Evolutionary conservation across 2,113 vertebrate genomes (phyloP), one percentile per base, ranked within the genome.

Genomic region (Rhinichthys klamathensis): DNA sequence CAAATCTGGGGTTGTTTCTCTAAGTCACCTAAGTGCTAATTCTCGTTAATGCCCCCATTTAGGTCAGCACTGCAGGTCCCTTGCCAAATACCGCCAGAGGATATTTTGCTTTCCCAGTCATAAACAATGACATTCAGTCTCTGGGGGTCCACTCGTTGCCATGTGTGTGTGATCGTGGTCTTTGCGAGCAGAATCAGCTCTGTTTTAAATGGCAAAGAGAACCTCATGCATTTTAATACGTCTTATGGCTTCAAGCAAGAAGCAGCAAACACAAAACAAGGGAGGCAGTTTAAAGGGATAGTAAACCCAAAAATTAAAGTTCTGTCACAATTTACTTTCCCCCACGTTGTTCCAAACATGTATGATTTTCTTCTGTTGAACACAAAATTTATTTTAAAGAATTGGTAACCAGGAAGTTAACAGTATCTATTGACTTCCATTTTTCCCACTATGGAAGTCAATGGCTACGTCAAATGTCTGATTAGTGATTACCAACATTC

Each of bases 191-290:
- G 60, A 12, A 73, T 46, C 38, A 46, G 89, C 87, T 91, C 76
- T 91, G 82, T 93, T 93, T 92, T 83, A 92, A 90, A 63, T 46
- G 41, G 74, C 83, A 80, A 86, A 90, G 90, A 89, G 88, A 88
- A 90, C 35, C 90, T 92, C 91, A 91, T 92, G 82, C 91, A 92
- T 94, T 94, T 94, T 91, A 91, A 93, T 92, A 91, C 78, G 88
- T 88, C 89, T 76, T 87, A 87, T 88, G 83, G 84, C 88, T 90
- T 93, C 91, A 92, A 89, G 91, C 90, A 90, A 93, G 90, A 91
- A 83, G 82, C 85, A 91, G 89, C 89, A 92, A 92, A 90, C 86
- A 92, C 91, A 93, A 92, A 85, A 78, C 16, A 1, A 79, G 80
- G 80, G 49, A 88, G 38, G 69, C 65, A 85, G 60, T 92, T 92